phyloP scores from a whole-genome alignment of 1,140 invertebrate genomes.

The Sinonovacula constricta region DNA sequence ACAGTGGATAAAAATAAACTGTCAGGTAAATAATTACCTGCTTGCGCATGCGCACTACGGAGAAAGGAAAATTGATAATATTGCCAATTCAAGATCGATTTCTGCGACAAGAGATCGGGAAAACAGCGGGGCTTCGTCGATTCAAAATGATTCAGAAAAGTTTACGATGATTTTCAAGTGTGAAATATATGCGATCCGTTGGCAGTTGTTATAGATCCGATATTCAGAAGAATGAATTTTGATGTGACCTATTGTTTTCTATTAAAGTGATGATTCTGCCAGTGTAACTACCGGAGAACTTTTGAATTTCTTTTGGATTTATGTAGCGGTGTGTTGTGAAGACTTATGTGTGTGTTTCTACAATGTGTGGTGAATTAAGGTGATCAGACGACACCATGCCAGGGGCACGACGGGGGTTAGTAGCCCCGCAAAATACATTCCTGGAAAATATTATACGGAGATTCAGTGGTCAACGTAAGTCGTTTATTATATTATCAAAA shows the following conservation, averaged over 20 bases:
- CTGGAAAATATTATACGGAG: constrained; percentile 99
- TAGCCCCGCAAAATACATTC: constrained; percentile 99
- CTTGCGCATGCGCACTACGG: neutral
- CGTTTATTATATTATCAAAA: constrained; percentile 49
- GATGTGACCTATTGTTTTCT: too few relatives aligned
- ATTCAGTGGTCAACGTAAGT: constrained; percentile 98
- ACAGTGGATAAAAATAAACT: constrained; percentile 25
- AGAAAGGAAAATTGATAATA: constrained; percentile 42
- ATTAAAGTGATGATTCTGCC: too few relatives aligned
- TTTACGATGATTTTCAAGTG: neutral
- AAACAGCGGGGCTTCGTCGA: neutral
- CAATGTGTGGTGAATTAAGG: too few relatives aligned
- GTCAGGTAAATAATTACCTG: constrained; percentile 46
- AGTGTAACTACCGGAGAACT: too few relatives aligned
- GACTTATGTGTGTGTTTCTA: too few relatives aligned
- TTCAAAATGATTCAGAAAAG: neutral
- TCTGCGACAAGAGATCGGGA: constrained; percentile 4
- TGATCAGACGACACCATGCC: constrained; percentile 59
- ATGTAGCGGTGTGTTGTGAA: too few relatives aligned
- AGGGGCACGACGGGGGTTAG: constrained; percentile 85
- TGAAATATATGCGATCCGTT: too few relatives aligned
- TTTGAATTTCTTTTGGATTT: too few relatives aligned
- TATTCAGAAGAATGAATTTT: too few relatives aligned
- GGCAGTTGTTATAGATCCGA: too few relatives aligned
- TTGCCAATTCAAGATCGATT: constrained; percentile 14